Evolutionary conservation across 1,140 invertebrate species (phyloP), one percentile per base, ranked within the genome.

Genomic region (Heliconius himera): DNA sequence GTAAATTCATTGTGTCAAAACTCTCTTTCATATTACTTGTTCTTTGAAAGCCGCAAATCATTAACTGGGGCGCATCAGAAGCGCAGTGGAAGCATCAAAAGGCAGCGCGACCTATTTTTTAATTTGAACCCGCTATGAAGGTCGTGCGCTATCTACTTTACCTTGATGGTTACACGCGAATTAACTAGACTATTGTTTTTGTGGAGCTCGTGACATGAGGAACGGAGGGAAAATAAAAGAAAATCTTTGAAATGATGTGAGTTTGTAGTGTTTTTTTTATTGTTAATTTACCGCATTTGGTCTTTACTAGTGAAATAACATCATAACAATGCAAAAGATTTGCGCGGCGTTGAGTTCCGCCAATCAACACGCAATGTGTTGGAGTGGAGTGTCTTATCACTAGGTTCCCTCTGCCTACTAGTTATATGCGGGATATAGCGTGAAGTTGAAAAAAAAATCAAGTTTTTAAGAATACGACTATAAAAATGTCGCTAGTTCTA

Each of bases 101-200:
- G 60, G 60, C 60, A 22, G 60, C 22, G 60, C 60, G 60, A 66
- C 60, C 60, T 66, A 66, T 22, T 66, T 66, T 66, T 66, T 66
- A 29, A 66, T 66, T 66, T 66, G 60, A 29, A 66, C 60, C 60
- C 26, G 60, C 29, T 29, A 60, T 60, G n/a, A 60, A 60, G 56
- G 56, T 60, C 56, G 20, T 26, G 26, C 22, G 60, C 60, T 66
- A 66, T 66, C 60, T 66, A 29, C 26, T 22, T 66, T 29, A 66
- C 60, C 60, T 66, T 29, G 60, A 6, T 4, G 60, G 22, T 60
- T 60, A 66, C 60, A 66, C 60, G 26, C 60, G 60, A 66, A 29
- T n/a, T 66, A 66, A 29, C 60, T 29, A 46, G 60, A 9, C 22
- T 16, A 66, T 66, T 66, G 13, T 66, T 29, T 66, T 22, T 56